phyloP scores from a whole-genome alignment of 2,113 vertebrate species.

The Sylvilagus bachmani region DNA sequence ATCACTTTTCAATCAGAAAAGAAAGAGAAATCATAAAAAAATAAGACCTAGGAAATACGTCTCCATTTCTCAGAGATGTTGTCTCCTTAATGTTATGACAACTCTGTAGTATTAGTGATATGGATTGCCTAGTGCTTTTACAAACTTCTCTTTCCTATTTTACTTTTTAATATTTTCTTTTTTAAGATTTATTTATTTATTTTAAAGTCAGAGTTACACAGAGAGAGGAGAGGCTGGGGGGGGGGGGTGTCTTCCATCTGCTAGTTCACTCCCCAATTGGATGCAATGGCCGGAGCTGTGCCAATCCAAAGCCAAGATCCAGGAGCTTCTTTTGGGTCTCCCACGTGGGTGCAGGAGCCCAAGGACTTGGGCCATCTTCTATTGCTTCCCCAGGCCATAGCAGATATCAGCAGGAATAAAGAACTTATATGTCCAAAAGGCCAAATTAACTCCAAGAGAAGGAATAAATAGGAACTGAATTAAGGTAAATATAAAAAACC shows the following conservation, averaged over 20 bases:
- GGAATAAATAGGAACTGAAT: background rate
- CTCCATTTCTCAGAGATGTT: background rate
- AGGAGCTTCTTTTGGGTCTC: too few species aligned
- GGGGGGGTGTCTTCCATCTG: too few species aligned
- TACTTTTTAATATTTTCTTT: background rate
- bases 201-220: too few species aligned
- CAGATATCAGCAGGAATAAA: background rate
- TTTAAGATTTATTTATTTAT: too few species aligned
- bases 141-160: background rate
- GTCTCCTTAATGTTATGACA: background rate
- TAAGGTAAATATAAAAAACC: background rate
- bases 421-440: background rate
- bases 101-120: background rate
- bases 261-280: too few species aligned
- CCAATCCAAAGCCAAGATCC: too few species aligned
- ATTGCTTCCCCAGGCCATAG: too few species aligned
- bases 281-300: too few species aligned
- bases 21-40: background rate
- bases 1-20: conserved; percentile 23
- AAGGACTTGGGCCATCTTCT: too few species aligned
- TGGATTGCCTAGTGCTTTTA: background rate
- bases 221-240: too few species aligned
- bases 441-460: background rate
- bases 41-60: background rate
- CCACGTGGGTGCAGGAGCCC: too few species aligned